Evolutionary conservation across 1,140 invertebrate species (phyloP).

Genomic region (Micrasema minimum): DNA sequence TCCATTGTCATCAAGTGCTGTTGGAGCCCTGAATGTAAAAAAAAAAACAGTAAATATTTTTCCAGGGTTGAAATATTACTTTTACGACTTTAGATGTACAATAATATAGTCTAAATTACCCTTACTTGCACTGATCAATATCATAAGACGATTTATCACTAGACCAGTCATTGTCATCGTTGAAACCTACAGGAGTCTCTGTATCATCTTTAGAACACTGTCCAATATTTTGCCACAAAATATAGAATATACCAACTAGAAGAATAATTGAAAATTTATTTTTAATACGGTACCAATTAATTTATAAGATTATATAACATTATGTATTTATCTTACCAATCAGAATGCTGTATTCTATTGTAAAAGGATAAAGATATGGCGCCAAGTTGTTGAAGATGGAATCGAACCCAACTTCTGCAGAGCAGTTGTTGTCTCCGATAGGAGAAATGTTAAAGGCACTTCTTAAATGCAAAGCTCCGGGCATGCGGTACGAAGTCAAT

Average conservation of each 20-base stretch:
- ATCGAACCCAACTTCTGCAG: slow-evolving; percentile 55
- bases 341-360: slow-evolving; percentile 79
- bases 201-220: slow-evolving; percentile 59
- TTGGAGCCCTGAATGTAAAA: slow-evolving; percentile 58
- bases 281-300: too few species aligned
- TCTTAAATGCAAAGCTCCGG: slow-evolving; percentile 29
- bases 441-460: slow-evolving; percentile 34
- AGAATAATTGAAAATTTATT: neutral
- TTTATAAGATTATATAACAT: too few species aligned
- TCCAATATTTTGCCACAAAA: slow-evolving; percentile 79
- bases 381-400: slow-evolving; percentile 70
- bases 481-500: slow-evolving; percentile 54
- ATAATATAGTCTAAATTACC: too few species aligned
- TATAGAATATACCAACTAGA: slow-evolving; percentile 76
- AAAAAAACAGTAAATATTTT: neutral
- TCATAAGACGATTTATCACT: slow-evolving; percentile 39
- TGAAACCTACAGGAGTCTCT: neutral
- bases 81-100: too few species aligned
- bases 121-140: slow-evolving; percentile 46
- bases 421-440: slow-evolving; percentile 37
- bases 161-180: slow-evolving; percentile 37
- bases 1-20: slow-evolving; percentile 63
- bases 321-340: slow-evolving; percentile 74
- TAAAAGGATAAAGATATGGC: slow-evolving; percentile 79
- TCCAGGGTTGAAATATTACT: too few species aligned